A percentile compares a stretch with the other conserved stretches of the same genome.
Evolutionary conservation across 2,888 invertebrate species (phyloP).

Genomic region (Acronicta leporina): DNA sequence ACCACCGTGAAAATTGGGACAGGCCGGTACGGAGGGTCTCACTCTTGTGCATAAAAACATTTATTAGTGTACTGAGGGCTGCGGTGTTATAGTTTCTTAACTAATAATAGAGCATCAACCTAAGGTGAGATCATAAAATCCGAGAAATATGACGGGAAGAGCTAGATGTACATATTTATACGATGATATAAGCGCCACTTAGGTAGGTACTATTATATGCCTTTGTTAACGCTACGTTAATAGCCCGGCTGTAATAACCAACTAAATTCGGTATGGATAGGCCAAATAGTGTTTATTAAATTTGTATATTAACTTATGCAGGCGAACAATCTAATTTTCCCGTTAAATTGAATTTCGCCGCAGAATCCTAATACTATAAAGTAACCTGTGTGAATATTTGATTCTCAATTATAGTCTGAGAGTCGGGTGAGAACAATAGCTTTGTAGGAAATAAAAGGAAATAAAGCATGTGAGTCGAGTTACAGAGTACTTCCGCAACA

Average conservation of each 20-base stretch:
- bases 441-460: slow-evolving; percentile 23
- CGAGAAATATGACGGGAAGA: no score
- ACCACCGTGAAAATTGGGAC: no score
- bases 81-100: neutral
- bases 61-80: neutral
- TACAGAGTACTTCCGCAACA: slow-evolving; percentile 10
- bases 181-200: no score
- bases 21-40: no score
- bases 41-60: neutral
- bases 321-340: slow-evolving; percentile 22
- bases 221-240: slow-evolving; percentile 4
- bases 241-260: slow-evolving; percentile 4
- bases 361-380: slow-evolving; percentile 26
- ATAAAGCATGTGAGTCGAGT: slow-evolving; percentile 23
- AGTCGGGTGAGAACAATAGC: slow-evolving; percentile 8
- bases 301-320: slow-evolving; percentile 27
- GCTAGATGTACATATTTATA: slow-evolving; percentile 8
- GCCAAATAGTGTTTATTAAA: slow-evolving; percentile 15
- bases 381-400: slow-evolving; percentile 31
- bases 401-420: slow-evolving; percentile 30
- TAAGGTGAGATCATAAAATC: no score
- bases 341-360: slow-evolving; percentile 18
- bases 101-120: neutral
- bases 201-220: no score
- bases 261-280: slow-evolving; percentile 8